Conservation (phyloP, 1,140 invertebrate genomes). For the Tribolium madens region DNA sequence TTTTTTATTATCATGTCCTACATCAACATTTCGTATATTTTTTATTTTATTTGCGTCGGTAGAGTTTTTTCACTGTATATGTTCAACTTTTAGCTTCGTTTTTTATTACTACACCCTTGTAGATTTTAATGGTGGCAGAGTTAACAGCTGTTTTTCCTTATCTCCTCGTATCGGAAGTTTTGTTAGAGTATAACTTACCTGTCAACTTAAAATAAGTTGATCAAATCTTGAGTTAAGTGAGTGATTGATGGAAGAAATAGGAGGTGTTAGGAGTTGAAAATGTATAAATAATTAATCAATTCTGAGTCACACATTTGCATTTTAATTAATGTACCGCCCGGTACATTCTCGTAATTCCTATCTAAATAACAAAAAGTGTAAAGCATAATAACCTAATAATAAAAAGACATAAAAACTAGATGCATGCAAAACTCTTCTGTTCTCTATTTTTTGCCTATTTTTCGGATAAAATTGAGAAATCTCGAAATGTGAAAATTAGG, state of each 20-base stretch:
- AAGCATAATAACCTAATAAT: neutral
- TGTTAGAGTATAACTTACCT: too few species aligned
- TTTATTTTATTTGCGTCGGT: conserved; percentile 15
- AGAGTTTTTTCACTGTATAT: neutral
- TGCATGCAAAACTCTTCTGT: conserved; percentile 1
- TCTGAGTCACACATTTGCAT: too few species aligned
- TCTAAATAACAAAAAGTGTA: neutral
- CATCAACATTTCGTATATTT: conserved; percentile 30
- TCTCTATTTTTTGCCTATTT: conserved; percentile 7
- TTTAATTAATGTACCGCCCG: too few species aligned
- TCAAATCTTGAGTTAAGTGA: too few species aligned
- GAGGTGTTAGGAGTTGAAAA: too few species aligned
- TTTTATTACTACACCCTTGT: conserved; percentile 9
- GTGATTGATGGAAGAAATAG: too few species aligned
- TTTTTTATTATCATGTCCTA: conserved; percentile 34
- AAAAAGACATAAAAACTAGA: conserved; percentile 2
- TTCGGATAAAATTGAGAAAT: conserved; percentile 3
- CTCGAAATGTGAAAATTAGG: conserved; percentile 28
- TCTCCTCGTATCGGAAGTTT: neutral
- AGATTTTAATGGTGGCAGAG: conserved; percentile 2
- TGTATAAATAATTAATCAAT: too few species aligned
- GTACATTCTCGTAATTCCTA: neutral
- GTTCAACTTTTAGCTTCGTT: neutral
- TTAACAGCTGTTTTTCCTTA: neutral
- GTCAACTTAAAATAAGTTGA: too few species aligned